Evolutionary conservation across 2,797 vertebrate genomes (phyloP).

Genomic region (Argyrosomus regius): DNA sequence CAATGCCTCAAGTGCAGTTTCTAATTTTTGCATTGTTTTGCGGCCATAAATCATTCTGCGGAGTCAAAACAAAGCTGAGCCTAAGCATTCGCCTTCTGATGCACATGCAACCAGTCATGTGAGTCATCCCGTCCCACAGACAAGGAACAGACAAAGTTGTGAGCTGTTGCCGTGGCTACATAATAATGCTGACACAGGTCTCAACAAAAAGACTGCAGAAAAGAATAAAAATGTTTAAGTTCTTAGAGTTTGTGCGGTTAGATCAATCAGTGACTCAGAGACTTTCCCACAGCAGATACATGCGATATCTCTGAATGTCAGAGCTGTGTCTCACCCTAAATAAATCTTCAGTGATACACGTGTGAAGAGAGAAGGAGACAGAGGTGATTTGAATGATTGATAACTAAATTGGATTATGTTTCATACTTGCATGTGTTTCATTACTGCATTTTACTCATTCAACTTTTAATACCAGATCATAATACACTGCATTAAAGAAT

Average conservation of each 20-base stretch:
- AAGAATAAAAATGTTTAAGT: constrained; percentile 3
- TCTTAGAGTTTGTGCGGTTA: background rate
- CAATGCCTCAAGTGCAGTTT: constrained; percentile 23
- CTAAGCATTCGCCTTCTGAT: constrained; percentile 25
- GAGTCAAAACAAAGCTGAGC: constrained; percentile 53
- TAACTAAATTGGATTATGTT: background rate
- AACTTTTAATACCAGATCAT: constrained; percentile 27
- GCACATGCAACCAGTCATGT: constrained; percentile 46
- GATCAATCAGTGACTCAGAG: background rate
- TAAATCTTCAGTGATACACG: constrained; percentile 8
- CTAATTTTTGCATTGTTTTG: constrained; percentile 28
- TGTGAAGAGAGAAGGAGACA: background rate
- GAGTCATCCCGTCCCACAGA: constrained; percentile 51
- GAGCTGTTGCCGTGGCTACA: constrained; percentile 35
- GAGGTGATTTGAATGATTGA: constrained; percentile 14
- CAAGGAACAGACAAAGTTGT: constrained; percentile 29
- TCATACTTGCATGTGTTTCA: constrained; percentile 23
- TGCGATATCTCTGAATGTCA: constrained; percentile 33
- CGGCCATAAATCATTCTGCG: constrained; percentile 46
- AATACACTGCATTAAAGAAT: constrained; percentile 22
- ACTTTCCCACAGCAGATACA: constrained; percentile 25
- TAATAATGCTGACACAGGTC: constrained; percentile 55
- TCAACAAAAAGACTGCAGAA: constrained; percentile 12
- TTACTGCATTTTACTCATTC: constrained; percentile 32
- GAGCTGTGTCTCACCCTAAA: constrained; percentile 3